Evolutionary conservation across 2,113 vertebrate genomes (phyloP).

Genomic region (Calcarius ornatus): DNA sequence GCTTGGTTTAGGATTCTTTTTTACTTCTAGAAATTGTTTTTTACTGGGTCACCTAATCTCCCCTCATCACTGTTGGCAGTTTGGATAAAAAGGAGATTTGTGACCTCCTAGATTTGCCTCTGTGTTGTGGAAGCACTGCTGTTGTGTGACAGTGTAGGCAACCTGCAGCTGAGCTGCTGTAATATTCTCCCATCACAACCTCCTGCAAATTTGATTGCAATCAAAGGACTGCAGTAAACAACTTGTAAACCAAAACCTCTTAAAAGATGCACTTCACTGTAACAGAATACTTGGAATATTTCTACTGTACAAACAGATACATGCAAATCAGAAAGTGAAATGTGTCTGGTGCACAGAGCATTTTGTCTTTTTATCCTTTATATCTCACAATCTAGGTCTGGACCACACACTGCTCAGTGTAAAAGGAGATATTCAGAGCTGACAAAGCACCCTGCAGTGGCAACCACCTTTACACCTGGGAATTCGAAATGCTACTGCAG

Average conservation of each 20-base stretch:
- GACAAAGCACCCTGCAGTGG: neutral
- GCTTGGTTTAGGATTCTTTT: neutral
- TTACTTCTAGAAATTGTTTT: neutral
- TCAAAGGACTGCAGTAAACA: neutral
- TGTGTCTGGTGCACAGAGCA: neutral
- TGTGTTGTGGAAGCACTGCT: neutral
- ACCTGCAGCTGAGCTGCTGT: neutral
- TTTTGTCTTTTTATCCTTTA: neutral
- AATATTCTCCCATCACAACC: neutral
- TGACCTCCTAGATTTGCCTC: neutral
- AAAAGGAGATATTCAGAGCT: neutral
- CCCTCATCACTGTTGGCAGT: neutral
- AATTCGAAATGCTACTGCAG: neutral
- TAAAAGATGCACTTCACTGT: neutral
- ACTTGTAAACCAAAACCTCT: neutral
- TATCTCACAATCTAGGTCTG: neutral
- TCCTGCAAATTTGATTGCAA: neutral
- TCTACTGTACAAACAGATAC: neutral
- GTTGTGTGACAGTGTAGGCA: neutral
- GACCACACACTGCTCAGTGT: neutral
- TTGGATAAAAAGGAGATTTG: neutral
- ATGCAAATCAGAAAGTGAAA: neutral
- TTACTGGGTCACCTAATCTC: neutral
- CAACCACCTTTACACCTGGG: neutral
- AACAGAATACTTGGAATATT: neutral